Base-by-base conservation (phyloP, 2,113 vertebrate species). In the Orthonyx spaldingii region DNA sequence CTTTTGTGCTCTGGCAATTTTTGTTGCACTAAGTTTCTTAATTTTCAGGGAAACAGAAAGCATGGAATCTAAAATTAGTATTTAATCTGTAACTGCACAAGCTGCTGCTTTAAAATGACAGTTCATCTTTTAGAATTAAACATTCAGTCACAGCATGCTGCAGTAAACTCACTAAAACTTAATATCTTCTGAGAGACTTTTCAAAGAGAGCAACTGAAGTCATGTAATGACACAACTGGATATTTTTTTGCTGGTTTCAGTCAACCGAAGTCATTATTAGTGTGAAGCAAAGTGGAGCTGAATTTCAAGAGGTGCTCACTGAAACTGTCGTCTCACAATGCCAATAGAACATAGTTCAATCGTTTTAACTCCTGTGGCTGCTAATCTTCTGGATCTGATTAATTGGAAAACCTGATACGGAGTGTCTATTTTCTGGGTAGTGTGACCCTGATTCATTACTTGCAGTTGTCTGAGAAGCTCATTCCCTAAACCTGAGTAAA, bases 191-290 rank as follows among this genome's bases (percentile, higher is more conserved):
- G 57, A 94, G 68, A 90, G 46, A 91, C 41, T 92, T 90, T 94
- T 91, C 86, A 85, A 96, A 95, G 68, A 24, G 1, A 10, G 7
- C 23, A 78, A 93, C 76, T 88, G 46, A 96, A 96, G 75, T 92
- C 50, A 87, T 81, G 64, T 97, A 97, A 96, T 96, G 89, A 93
- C 37, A 94, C 61, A 96, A 96, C 82, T 97, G 82, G 65, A 76
- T 61, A 14, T 80, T 84, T 94, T 93, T 66, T 85, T 42, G 7
- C 44, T 76, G 23, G 75, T 96, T 96, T 94, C 70, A 93, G 79
- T 97, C 94, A 95, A 55, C 71, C 96, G 87, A 93, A 96, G 53
- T 37, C 16, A 93, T 95, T 97, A 92, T 93, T 97, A 95, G 90
- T 76, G 74, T 87, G 44, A 16, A 96, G 30, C 71, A 60, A 97